phyloP scores from a whole-genome alignment of 30 jellyfish, hydroid and myxozoan genomes.

The Hydractinia symbiolongicarpus region DNA sequence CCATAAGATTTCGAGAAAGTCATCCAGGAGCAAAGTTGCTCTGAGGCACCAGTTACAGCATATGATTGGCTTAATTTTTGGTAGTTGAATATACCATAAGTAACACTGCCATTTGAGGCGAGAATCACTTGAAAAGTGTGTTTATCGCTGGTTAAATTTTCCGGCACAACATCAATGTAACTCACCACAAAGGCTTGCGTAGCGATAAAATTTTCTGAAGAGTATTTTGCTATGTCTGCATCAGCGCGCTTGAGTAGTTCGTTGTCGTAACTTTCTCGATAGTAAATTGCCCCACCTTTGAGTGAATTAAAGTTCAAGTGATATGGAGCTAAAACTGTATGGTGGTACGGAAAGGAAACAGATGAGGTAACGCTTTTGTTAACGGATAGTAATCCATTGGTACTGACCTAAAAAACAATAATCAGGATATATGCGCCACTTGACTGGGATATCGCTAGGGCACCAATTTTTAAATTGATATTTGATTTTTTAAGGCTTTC shows the following conservation, averaged over 20 bases:
- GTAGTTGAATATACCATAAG: constrained; percentile 5
- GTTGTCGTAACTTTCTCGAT: not conserved
- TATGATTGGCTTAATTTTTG: not conserved
- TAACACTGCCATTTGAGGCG: constrained; percentile 5
- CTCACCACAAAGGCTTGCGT: not conserved
- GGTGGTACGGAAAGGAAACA: constrained; percentile 11
- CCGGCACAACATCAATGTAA: not conserved
- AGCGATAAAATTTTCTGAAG: not conserved
- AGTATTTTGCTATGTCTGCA: not conserved
- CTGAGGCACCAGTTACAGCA: constrained; percentile 1
- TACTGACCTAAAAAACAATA: not conserved
- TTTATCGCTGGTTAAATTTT: not conserved
- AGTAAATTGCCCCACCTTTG: not conserved
- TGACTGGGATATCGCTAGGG: no score
- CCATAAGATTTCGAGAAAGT: not conserved
- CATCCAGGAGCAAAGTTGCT: not conserved
- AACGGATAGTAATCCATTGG: not conserved
- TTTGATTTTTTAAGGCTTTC: no score
- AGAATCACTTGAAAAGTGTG: not conserved
- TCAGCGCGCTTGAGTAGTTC: not conserved
- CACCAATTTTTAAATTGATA: no score
- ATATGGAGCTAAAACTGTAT: not conserved
- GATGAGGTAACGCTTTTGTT: constrained; percentile 6
- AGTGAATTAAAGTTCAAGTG: not conserved
- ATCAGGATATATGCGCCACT: no score